These are phyloP conservation scores for Pachyuromys duprasi DNA, from an alignment of 2,797 vertebrate genomes.

Conservation along the genomic window DNA sequence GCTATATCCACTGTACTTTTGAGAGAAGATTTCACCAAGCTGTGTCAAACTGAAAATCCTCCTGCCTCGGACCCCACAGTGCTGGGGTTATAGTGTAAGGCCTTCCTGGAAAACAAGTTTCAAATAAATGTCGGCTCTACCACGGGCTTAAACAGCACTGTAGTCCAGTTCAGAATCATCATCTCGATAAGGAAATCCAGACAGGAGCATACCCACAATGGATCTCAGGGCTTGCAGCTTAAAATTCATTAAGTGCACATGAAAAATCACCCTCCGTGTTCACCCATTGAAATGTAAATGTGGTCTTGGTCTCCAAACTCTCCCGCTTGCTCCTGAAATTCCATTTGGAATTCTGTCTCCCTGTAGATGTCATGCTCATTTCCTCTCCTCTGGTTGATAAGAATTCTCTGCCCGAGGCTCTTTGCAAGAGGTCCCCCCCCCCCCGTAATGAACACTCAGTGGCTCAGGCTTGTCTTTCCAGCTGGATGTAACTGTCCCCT, in stretches of 20 bases:
- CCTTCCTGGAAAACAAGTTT: not conserved
- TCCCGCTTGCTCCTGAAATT: not conserved
- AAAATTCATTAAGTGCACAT: not conserved
- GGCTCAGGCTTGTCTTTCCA: conserved; percentile 15
- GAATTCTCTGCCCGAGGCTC: not conserved
- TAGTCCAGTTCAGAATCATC: not conserved
- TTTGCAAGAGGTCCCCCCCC: not conserved
- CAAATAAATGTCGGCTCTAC: not conserved
- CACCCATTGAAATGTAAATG: conserved; percentile 64
- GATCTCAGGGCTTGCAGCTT: not conserved
- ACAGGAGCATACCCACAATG: not conserved
- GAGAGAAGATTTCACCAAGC: not conserved
- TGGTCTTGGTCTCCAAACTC: not conserved
- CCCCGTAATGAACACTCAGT: conserved; percentile 49
- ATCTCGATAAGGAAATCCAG: not conserved
- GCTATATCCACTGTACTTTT: not conserved
- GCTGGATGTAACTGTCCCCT: conserved; percentile 32
- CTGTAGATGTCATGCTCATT: not conserved
- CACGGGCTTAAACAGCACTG: not conserved
- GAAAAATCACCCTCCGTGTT: conserved; percentile 33
- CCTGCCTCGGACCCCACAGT: not conserved
- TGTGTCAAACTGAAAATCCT: not conserved
- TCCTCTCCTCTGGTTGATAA: conserved; percentile 7
- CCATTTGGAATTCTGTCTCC: conserved; percentile 53
- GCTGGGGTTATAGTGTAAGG: not conserved